A percentile compares a stretch with the other conserved stretches of the same genome.
These are phyloP conservation scores for Porites rus DNA, from an alignment of 92 coral and sea anemone genomes.

Conservation along the genomic window DNA sequence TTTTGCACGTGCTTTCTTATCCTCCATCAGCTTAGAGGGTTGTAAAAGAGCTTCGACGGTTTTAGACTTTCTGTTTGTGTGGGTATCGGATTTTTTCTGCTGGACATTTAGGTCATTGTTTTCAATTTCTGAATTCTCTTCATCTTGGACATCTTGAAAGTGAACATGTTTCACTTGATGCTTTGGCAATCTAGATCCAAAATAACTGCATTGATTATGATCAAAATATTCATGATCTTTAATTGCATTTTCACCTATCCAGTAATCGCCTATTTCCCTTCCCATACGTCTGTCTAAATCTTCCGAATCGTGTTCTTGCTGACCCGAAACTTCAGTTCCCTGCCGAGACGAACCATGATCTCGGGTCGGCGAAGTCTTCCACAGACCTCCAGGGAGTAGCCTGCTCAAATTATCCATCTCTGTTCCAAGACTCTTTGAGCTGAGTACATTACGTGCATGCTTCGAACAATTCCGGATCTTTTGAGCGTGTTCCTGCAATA, in stretches of 20 bases:
- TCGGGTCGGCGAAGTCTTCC: slow-evolving; percentile 70
- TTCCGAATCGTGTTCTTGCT: background rate
- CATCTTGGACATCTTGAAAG: slow-evolving; percentile 5
- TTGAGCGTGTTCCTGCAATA: slow-evolving; percentile 83
- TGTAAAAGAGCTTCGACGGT: slow-evolving; percentile 69
- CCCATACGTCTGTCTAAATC: background rate
- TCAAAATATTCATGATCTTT: slow-evolving; percentile 37
- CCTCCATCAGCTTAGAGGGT: slow-evolving; percentile 86
- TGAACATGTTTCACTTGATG: background rate
- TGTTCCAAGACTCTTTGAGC: slow-evolving; percentile 75
- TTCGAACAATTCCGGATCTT: slow-evolving; percentile 80
- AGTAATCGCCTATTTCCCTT: slow-evolving; percentile 59
- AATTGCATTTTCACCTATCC: slow-evolving; percentile 86
- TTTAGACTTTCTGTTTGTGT: slow-evolving; percentile 9
- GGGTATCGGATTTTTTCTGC: background rate
- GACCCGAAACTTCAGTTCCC: background rate
- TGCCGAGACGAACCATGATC: slow-evolving; percentile 57
- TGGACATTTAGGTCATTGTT: slow-evolving; percentile 14
- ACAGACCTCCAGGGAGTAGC: slow-evolving; percentile 86
- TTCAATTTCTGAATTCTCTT: slow-evolving; percentile 1
- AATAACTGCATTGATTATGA: background rate
- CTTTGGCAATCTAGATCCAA: background rate
- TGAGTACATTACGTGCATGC: slow-evolving; percentile 86
- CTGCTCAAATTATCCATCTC: slow-evolving; percentile 23
- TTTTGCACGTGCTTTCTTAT: slow-evolving; percentile 70